Evolutionary conservation across 2,797 vertebrate genomes (phyloP).

Genomic region (Echiichthys vipera): DNA sequence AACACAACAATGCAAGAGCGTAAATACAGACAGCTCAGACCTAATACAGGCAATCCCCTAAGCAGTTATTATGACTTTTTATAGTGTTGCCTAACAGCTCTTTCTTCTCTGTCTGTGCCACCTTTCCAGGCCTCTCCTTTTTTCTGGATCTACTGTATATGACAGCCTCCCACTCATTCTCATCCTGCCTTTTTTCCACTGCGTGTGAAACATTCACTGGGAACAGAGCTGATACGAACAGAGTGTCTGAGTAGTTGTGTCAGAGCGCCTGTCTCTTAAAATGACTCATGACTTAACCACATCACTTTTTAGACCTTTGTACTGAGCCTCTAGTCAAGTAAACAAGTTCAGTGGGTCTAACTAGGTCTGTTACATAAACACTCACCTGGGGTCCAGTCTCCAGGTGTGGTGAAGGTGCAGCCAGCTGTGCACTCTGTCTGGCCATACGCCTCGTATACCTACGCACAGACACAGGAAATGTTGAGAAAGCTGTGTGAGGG

Average conservation of each 20-base stretch:
- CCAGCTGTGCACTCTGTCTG: constrained; percentile 99
- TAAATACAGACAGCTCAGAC: background rate
- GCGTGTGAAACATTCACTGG: background rate
- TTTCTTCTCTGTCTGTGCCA: background rate
- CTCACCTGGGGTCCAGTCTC: constrained; percentile 98
- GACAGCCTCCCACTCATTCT: background rate
- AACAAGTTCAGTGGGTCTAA: background rate
- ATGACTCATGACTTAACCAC: background rate
- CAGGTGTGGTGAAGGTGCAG: constrained; percentile 97
- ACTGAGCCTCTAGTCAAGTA: background rate
- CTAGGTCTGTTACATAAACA: background rate
- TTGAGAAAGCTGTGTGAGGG: background rate
- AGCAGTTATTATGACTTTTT: background rate
- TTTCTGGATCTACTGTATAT: too few relatives aligned
- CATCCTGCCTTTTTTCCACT: background rate
- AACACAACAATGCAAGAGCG: background rate
- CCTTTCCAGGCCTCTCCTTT: background rate
- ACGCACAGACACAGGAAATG: constrained; percentile 29
- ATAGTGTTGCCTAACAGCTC: background rate
- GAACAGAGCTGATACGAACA: background rate
- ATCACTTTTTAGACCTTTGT: constrained; percentile 28
- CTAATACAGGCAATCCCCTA: constrained; percentile 15
- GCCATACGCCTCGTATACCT: constrained; percentile 97
- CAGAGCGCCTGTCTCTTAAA: background rate
- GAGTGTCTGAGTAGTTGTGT: background rate